Base-by-base conservation (phyloP, 30 jellyfish, hydroid and myxozoan species). In the Rhopilema esculentum region DNA sequence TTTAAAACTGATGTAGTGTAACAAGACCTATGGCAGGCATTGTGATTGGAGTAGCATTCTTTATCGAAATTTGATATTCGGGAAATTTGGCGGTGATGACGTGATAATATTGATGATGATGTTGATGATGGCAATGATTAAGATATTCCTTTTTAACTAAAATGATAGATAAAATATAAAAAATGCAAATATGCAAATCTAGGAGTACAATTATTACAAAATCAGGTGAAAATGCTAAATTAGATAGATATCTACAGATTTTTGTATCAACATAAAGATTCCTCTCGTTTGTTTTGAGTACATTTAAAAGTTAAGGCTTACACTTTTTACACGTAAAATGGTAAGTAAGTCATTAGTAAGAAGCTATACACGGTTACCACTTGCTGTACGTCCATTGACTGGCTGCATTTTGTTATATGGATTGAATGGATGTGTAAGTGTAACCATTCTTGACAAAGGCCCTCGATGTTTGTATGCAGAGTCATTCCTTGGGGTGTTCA, bases 381-480 rank as follows among this genome's bases (percentile, higher is more conserved):
- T 88, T 0, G 97, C 97, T n/a, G 97, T 88, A 64, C 75, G 40
- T 27, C 92, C 87, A 22, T 83, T 72, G 70, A 26, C 28, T 9
- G 97, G 97, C 32, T 83, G 77, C 25, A 17, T 88, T 57, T 76
- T 83, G 84, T 93, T 93, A 75, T 57, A 88, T 12, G 98, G 98
- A 82, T 93, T 93, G 80, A 85, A 93, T 68, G 98, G 98, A 20
- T 93, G 93, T 0, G 98, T 80, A 19, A 88, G 57, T 22, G 98
- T 88, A 16, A 93, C 97, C 89, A 73, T 84, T 76, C 86, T 83
- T 48, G 98, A 93, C 62, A 93, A 40, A 0, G 98, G 98, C 30
- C 97, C 97, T 69, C 72, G 83, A 63, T 93, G 98, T 23, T 67
- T 77, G 92, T 72, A 50, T 17, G 80, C 49, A 21, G 98, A 89